phyloP scores from a whole-genome alignment of 1,140 invertebrate species.

The Dinothrombium tinctorium region DNA sequence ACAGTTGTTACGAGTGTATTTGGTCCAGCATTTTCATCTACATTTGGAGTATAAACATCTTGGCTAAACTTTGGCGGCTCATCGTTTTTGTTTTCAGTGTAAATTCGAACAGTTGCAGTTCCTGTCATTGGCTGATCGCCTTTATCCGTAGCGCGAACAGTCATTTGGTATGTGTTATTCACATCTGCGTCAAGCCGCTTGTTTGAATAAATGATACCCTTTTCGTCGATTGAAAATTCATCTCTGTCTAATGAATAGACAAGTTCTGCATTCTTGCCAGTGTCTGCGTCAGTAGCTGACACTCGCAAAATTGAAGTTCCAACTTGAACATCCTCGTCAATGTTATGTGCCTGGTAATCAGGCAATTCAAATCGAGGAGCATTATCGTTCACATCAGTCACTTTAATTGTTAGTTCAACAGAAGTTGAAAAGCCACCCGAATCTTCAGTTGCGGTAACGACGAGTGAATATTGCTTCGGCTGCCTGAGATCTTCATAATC shows the following conservation, averaged over 20 bases:
- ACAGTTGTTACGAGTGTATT: constrained; percentile 81
- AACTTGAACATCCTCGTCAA: constrained; percentile 72
- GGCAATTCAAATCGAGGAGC: constrained; percentile 80
- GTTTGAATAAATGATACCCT: constrained; percentile 71
- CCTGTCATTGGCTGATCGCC: constrained; percentile 74
- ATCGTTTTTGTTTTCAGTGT: constrained; percentile 88
- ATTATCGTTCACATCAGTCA: constrained; percentile 48
- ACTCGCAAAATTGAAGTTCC: constrained; percentile 48
- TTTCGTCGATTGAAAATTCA: constrained; percentile 72
- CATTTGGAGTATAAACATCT: constrained; percentile 83
- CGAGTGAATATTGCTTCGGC: constrained; percentile 68
- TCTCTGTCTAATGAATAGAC: constrained; percentile 75
- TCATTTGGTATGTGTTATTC: constrained; percentile 84
- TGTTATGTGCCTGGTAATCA: constrained; percentile 81
- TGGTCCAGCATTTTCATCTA: constrained; percentile 79
- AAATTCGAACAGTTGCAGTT: constrained; percentile 69
- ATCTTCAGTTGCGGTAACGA: constrained; percentile 80
- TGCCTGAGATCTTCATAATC: constrained; percentile 82
- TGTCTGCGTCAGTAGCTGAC: constrained; percentile 74
- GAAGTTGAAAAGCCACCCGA: constrained; percentile 83
- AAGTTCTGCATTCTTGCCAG: constrained; percentile 74
- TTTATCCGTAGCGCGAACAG: constrained; percentile 72
- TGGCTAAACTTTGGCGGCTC: constrained; percentile 88
- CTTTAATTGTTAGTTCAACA: constrained; percentile 36
- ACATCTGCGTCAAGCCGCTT: constrained; percentile 81